phyloP scores from a whole-genome alignment of 2,113 vertebrate genomes.

The Aix galericulata region DNA sequence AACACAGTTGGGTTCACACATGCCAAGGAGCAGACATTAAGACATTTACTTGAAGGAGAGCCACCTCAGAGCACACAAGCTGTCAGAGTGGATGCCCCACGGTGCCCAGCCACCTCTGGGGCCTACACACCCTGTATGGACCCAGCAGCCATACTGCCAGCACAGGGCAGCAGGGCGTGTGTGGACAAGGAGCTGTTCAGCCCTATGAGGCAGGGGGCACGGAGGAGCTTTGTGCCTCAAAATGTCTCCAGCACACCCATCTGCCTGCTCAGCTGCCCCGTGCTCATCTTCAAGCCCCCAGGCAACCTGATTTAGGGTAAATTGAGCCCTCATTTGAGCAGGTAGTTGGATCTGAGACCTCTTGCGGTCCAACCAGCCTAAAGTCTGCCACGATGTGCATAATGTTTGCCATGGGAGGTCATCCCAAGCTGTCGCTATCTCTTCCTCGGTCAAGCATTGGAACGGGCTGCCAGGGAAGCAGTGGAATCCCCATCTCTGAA shows the following conservation, averaged over 20 bases:
- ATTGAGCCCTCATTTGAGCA: neutral
- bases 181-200: neutral
- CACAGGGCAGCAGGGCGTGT: neutral
- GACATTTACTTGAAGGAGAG: neutral
- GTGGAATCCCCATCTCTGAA: neutral
- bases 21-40: neutral
- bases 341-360: neutral
- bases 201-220: neutral
- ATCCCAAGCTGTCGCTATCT: neutral
- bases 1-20: neutral
- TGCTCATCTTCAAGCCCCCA: neutral
- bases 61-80: neutral
- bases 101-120: fast-evolving
- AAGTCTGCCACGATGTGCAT: neutral
- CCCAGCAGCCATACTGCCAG: neutral
- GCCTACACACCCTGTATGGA: neutral
- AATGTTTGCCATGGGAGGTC: neutral
- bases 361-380: neutral
- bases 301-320: neutral
- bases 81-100: fast-evolving
- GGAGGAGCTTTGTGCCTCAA: neutral
- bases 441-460: neutral
- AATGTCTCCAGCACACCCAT: neutral
- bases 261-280: neutral
- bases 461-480: neutral